Conservation (phyloP, 2,888 invertebrate genomes). For the Nineta flava region DNA sequence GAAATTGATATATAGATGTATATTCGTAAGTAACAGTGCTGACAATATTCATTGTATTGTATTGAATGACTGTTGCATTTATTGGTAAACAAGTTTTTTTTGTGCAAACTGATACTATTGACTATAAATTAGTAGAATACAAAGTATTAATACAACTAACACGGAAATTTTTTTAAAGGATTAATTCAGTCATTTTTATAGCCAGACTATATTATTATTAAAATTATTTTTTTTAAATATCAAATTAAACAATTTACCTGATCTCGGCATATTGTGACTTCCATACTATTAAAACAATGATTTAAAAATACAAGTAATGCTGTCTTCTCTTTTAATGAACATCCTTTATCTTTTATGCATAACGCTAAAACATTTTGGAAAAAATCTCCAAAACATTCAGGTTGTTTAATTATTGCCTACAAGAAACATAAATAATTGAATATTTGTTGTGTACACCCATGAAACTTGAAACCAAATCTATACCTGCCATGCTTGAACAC, state of each 20-base stretch:
- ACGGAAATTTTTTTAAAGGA: no score
- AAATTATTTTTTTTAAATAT: not conserved
- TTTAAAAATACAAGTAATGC: slow-evolving; percentile 81
- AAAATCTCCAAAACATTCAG: slow-evolving; percentile 63
- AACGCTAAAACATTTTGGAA: slow-evolving; percentile 66
- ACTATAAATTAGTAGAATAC: no score
- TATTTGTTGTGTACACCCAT: not conserved
- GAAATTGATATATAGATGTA: no score
- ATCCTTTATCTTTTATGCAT: slow-evolving; percentile 44
- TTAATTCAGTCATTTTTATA: no score
- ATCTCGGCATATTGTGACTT: slow-evolving; percentile 81
- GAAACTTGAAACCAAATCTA: slow-evolving; percentile 26
- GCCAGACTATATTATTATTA: no score
- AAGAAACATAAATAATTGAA: slow-evolving; percentile 22
- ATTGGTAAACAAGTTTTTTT: no score
- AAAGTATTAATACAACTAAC: no score
- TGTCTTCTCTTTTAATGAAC: slow-evolving; percentile 61
- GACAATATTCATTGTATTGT: no score
- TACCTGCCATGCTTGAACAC: slow-evolving; percentile 86
- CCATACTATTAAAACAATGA: slow-evolving; percentile 96
- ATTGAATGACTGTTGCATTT: no score
- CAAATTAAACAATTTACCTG: slow-evolving; percentile 43
- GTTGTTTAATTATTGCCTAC: slow-evolving; percentile 56
- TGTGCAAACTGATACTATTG: not conserved
- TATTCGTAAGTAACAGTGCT: no score